Base-by-base conservation (phyloP, 2,888 invertebrate species). In the Cataglyphis livida region DNA sequence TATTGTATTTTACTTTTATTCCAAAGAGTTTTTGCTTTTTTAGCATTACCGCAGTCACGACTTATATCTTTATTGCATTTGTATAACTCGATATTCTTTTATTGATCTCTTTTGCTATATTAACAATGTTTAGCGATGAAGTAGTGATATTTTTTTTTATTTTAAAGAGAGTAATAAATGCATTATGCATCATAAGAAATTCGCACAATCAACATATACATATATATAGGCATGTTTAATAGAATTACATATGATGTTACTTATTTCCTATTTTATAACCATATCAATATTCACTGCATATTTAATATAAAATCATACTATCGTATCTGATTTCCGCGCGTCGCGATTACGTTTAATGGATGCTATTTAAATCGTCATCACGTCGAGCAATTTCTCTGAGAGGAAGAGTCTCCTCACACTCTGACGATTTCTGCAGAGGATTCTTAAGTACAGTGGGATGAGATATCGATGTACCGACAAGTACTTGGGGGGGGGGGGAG, bases 291-390 rank as follows among this genome's bases (percentile, higher is more conserved):
- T 12, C 65, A 12, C 28, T 44, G 18, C 25, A 75, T 65, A 12
- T 75, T 65, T 38, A 65, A 65, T 38, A 1, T 48, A 18, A 54
- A 76, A 41, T 75, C n/a, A 15, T 38, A 28, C 61, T 65, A 3
- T n/a, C n/a, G 21, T 41, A 41, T 12, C 15, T 15, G 74, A 25
- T 41, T 41, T 35, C 64, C 61, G 82, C 59, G 28, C 59, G 10
- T 32, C 83, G 38, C 54, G 83, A 76, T 87, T 88, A 82, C 81
- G 71, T 59, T 85, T 84, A 84, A 83, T 84, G 81, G 84, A 84
- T 85, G 64, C 64, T 81, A 84, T 84, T 84, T 85, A 85, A 87
- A 88, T 85, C 64, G 74, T 84, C 86, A 73, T 82, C 54, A 76
- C 73, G 64, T 28, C 82, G 59, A 81, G 81, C 84, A 88, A 86